Conservation (phyloP, 2,797 vertebrate genomes). For the Anabas testudineus region DNA sequence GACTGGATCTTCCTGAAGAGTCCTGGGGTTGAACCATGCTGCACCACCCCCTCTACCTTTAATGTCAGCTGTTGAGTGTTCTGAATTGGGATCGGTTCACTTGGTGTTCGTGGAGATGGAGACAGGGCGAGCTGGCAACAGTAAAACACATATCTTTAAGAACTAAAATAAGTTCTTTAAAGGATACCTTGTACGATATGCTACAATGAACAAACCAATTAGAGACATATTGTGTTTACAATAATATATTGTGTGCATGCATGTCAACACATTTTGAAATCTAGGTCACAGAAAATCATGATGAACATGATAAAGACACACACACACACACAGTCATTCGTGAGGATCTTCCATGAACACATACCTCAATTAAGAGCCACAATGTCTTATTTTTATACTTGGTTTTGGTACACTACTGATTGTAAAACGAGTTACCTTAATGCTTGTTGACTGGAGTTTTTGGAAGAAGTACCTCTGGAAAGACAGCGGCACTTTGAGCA, state of each 20-base stretch:
- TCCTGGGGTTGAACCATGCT: constrained; percentile 94
- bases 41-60: constrained; percentile 98
- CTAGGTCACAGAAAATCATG: background rate
- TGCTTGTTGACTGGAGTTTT: constrained; percentile 98
- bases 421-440: constrained; percentile 85
- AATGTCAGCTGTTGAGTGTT: constrained; percentile 95
- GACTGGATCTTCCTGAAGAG: constrained; percentile 98
- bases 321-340: too few species aligned
- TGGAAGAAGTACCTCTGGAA: constrained; percentile 99
- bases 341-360: too few species aligned
- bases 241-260: background rate
- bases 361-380: too few species aligned
- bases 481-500: constrained; percentile 96
- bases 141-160: background rate
- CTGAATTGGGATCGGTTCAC: constrained; percentile 95
- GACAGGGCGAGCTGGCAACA: constrained; percentile 92
- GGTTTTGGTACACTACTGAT: background rate
- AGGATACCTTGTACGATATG: too few species aligned
- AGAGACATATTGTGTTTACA: background rate
- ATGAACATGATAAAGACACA: too few species aligned
- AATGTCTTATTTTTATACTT: background rate
- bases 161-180: background rate
- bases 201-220: background rate
- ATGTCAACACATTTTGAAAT: background rate
- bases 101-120: constrained; percentile 93